These are phyloP conservation scores for Bubo bubo DNA, from an alignment of 2,113 vertebrate genomes.

Conservation along the genomic window DNA sequence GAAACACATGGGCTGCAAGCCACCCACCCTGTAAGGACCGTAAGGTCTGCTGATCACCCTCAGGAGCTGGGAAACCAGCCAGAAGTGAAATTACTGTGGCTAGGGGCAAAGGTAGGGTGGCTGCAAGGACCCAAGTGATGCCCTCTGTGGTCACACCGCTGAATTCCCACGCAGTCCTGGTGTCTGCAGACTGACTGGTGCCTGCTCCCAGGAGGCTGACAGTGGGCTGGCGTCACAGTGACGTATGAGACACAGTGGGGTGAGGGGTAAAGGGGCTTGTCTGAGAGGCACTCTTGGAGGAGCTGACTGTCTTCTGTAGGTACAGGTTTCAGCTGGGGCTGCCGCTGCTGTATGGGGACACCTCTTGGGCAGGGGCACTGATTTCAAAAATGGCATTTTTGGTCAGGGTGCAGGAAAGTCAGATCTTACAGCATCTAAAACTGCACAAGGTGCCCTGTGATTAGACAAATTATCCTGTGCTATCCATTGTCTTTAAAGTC, in stretches of 20 bases:
- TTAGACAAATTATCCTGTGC: neutral
- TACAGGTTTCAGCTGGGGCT: neutral
- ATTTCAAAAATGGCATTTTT: neutral
- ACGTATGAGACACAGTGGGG: accelerated
- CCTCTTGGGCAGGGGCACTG: neutral
- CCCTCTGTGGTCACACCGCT: neutral
- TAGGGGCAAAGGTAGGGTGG: neutral
- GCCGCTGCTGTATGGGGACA: neutral
- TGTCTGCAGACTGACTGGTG: too few species aligned
- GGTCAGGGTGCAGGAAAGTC: neutral
- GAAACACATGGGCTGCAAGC: accelerated
- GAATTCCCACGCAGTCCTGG: neutral
- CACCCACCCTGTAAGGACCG: neutral
- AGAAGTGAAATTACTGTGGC: neutral
- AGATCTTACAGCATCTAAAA: neutral
- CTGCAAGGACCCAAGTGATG: neutral
- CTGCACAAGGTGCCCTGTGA: neutral
- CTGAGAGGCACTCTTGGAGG: neutral
- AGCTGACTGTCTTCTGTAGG: neutral
- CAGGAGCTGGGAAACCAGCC: neutral
- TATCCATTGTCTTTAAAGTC: neutral
- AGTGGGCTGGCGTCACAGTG: accelerated
- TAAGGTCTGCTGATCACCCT: neutral
- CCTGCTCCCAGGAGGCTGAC: accelerated
- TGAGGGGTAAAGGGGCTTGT: neutral